A percentile compares a stretch with the other conserved stretches of the same genome.
phyloP scores from a whole-genome alignment of 2,888 invertebrate species.

The Stomorhina lunata region DNA sequence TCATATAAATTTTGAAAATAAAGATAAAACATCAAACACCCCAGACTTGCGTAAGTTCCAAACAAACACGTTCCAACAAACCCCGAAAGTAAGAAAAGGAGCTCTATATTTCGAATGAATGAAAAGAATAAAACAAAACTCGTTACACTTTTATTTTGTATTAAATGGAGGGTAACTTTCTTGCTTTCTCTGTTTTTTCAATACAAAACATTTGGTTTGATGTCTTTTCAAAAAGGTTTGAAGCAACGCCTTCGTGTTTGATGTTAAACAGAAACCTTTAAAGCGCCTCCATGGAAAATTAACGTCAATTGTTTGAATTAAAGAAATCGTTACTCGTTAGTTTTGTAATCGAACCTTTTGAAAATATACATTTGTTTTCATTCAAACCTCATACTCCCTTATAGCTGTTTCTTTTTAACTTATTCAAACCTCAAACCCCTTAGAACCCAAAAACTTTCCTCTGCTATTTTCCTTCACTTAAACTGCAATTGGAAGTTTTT shows the following conservation, averaged over 20 bases:
- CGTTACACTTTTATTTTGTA: conserved; percentile 21
- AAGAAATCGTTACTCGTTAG: conserved; percentile 66
- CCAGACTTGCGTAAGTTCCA: neutral
- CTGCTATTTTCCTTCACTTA: neutral
- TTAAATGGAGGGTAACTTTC: neutral
- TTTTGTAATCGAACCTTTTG: neutral
- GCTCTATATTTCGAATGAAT: neutral
- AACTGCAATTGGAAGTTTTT: conserved; percentile 51
- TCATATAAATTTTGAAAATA: too few species aligned
- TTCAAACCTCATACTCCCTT: neutral
- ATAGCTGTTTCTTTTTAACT: conserved; percentile 61
- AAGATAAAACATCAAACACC: neutral
- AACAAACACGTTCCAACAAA: neutral
- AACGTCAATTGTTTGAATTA: conserved; percentile 57
- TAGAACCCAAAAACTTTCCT: neutral
- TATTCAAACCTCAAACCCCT: neutral
- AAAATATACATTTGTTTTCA: conserved; percentile 28
- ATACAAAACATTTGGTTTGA: neutral
- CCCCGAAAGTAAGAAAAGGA: conserved; percentile 2
- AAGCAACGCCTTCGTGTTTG: conserved; percentile 66
- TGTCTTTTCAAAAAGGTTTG: conserved; percentile 1
- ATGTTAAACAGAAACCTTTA: conserved; percentile 51
- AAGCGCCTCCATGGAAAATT: conserved; percentile 64
- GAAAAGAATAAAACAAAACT: conserved; percentile 4
- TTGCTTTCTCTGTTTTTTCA: neutral